phyloP scores from a whole-genome alignment of 2,888 invertebrate genomes.

The Pardosa pseudoannulata region DNA sequence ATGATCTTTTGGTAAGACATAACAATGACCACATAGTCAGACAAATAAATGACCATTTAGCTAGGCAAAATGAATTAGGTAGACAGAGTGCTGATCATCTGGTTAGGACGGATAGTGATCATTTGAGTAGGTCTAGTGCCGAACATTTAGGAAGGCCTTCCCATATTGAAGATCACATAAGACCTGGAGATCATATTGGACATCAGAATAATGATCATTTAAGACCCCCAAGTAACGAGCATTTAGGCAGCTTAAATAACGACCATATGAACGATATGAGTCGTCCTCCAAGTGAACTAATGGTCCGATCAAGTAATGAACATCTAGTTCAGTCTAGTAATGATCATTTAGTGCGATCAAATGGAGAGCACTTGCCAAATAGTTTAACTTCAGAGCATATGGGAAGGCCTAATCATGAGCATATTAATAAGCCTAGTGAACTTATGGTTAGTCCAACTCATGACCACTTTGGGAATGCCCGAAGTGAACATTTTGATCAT shows the following conservation, averaged over 20 bases:
- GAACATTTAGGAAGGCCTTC: conserved; percentile 46
- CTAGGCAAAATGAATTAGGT: conserved; percentile 8
- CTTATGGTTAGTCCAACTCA: conserved; percentile 47
- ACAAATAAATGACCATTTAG: conserved; percentile 37
- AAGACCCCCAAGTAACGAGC: conserved; percentile 45
- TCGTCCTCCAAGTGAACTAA: conserved; percentile 41
- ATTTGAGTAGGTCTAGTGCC: conserved; percentile 29
- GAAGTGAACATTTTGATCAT: conserved; percentile 55
- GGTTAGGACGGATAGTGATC: conserved; percentile 38
- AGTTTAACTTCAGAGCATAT: conserved; percentile 31
- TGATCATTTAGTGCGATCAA: conserved; percentile 55
- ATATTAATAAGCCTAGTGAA: conserved; percentile 45
- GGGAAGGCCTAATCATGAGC: conserved; percentile 55
- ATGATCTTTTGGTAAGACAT: conserved; percentile 47
- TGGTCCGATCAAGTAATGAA: conserved; percentile 39
- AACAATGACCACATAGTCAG: conserved; percentile 46
- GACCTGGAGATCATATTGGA: conserved; percentile 40
- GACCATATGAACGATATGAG: conserved; percentile 60
- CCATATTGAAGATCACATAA: conserved; percentile 50
- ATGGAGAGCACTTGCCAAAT: conserved; percentile 43
- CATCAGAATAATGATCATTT: conserved; percentile 43
- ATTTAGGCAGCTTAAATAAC: conserved; percentile 56
- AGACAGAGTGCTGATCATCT: conserved; percentile 38
- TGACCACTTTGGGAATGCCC: conserved; percentile 49
- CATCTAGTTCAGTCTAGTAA: conserved; percentile 40